These are phyloP conservation scores for Entomobrya proxima DNA, from an alignment of 2,888 invertebrate species.

Conservation along the genomic window DNA sequence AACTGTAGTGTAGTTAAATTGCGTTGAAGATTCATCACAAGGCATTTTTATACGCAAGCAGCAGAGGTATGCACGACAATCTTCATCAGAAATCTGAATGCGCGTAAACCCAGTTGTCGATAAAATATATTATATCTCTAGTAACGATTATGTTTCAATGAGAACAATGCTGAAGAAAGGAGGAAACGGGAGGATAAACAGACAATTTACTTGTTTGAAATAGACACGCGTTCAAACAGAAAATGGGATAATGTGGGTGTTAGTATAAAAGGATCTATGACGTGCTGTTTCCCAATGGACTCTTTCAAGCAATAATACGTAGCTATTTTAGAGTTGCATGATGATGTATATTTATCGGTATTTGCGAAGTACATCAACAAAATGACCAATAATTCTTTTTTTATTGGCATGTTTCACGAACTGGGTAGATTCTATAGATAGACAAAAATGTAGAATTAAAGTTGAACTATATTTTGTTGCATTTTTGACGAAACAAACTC, in stretches of 20 bases:
- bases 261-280: too few relatives aligned
- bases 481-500: background rate
- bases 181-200: conserved; percentile 33
- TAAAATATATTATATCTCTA: too few relatives aligned
- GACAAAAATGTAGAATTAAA: background rate
- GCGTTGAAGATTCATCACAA: too few relatives aligned
- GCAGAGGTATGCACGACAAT: background rate
- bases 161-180: conserved; percentile 38
- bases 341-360: too few relatives aligned
- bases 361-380: too few relatives aligned
- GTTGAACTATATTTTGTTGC: background rate
- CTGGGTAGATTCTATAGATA: too few relatives aligned
- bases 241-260: conserved; percentile 21
- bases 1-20: too few relatives aligned
- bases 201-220: background rate
- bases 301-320: too few relatives aligned
- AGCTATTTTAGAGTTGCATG: too few relatives aligned
- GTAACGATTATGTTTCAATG: conserved; percentile 24
- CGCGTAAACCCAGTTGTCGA: conserved; percentile 46
- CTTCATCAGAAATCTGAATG: background rate
- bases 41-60: too few relatives aligned
- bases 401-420: background rate
- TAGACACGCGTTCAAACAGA: conserved; percentile 1
- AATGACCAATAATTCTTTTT: too few relatives aligned
- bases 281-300: too few relatives aligned